Percentiles rank a stretch among this genome's conserved stretches.
Conservation (phyloP, 2,888 invertebrate genomes). For the Lepidonotus clava region DNA sequence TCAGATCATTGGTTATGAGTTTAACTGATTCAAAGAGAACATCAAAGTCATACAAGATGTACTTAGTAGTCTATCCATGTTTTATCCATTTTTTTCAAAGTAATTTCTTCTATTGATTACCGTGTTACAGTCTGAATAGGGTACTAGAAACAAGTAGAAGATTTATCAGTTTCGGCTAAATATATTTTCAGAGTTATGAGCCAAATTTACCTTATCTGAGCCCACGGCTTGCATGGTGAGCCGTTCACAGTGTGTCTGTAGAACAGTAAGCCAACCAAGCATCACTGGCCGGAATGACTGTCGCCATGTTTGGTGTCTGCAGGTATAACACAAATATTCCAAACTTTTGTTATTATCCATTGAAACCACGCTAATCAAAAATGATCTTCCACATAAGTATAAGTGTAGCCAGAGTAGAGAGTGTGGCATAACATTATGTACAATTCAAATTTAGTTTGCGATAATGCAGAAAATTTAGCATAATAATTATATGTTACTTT, state of each 20-base stretch:
- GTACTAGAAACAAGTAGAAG: not conserved
- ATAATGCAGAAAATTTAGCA: too few species aligned
- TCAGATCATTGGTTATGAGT: too few species aligned
- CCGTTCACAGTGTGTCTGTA: not conserved
- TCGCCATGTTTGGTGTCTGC: conserved; percentile 46
- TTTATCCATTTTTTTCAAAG: not conserved
- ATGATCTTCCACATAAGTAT: too few species aligned
- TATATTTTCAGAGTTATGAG: not conserved
- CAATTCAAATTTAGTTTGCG: too few species aligned
- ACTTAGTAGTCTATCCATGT: not conserved
- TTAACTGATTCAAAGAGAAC: not conserved
- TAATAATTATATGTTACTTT: too few species aligned
- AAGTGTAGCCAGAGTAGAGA: too few species aligned
- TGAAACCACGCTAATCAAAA: too few species aligned
- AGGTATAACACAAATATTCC: too few species aligned
- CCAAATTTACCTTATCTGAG: conserved; percentile 28
- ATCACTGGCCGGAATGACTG: not conserved
- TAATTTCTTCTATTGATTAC: not conserved
- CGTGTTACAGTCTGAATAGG: not conserved
- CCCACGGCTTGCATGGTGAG: conserved; percentile 37
- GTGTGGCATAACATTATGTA: too few species aligned
- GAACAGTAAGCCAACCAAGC: conserved; percentile 26
- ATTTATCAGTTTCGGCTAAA: not conserved
- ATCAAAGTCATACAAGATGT: not conserved
- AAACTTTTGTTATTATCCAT: too few species aligned